Base-by-base conservation (phyloP, 2,888 invertebrate genomes). In the Blera fallax region DNA sequence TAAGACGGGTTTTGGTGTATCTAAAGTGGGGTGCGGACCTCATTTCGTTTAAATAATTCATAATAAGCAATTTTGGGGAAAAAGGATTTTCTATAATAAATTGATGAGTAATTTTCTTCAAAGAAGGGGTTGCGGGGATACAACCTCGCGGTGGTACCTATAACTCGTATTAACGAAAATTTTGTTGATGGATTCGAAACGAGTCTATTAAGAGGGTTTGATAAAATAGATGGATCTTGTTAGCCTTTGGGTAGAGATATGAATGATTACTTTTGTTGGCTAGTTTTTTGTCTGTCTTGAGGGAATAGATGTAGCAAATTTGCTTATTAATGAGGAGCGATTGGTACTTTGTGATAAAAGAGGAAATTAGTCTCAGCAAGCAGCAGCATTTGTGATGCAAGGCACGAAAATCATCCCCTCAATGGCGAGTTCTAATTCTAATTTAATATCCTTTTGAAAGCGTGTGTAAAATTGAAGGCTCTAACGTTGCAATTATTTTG, bases 401-500 rank as follows among this genome's bases (percentile, higher is more conserved):
- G n/a, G n/a, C n/a, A n/a, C n/a, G n/a, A n/a, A n/a, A n/a, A n/a
- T n/a, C n/a, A n/a, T n/a, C n/a, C n/a, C n/a, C n/a, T n/a, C n/a
- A n/a, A n/a, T n/a, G n/a, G n/a, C n/a, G n/a, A n/a, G n/a, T n/a
- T 2, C 34, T 34, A 34, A 34, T 34, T 40, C 6, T 1, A 40
- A 14, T 40, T 40, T 40, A 14, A 40, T 40, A 40, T 40, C 40
- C 40, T 40, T 40, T 40, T n/a, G 14, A 37, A 37, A 4, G 1
- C 11, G 10, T 11, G 34, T n/a, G n/a, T n/a, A n/a, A 5, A 16
- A 50, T 37, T 37, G 43, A 54, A 52, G 43, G 32, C 48, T 43
- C 79, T 79, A 79, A 79, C 73, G 58, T 43, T 65, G 24, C 72
- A 79, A 79, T 79, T 73, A 73, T 65, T 79, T 79, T 65, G 65